Conservation (phyloP, 2,888 invertebrate species). For the Anagyrus pseudococci region DNA sequence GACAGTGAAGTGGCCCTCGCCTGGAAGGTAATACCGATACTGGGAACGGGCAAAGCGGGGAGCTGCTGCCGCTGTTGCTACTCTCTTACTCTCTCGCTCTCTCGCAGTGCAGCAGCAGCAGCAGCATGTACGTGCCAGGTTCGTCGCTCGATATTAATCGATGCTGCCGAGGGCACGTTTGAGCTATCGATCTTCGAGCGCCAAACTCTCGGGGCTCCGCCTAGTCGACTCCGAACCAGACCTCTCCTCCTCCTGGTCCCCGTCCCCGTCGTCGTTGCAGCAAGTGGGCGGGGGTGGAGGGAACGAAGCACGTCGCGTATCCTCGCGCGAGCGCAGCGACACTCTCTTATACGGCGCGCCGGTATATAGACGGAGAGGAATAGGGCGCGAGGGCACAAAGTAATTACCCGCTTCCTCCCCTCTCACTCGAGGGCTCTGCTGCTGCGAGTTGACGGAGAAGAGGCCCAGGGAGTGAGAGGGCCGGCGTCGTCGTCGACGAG, state of each 20-base stretch:
- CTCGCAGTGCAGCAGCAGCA: conserved; percentile 6
- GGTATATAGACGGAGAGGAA: no score
- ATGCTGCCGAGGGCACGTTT: conserved; percentile 35
- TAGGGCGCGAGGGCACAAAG: conserved; percentile 30
- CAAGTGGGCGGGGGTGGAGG: background rate
- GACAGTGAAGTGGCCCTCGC: conserved; percentile 19
- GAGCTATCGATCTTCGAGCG: conserved; percentile 35
- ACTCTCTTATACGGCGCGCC: background rate
- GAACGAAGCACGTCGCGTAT: background rate
- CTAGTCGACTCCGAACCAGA: background rate
- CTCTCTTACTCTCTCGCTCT: no score
- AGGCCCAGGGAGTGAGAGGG: no score
- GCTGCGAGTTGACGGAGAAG: no score
- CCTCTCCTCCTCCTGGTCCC: background rate
- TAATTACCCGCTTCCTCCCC: conserved; percentile 38
- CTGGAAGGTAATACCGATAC: conserved; percentile 32
- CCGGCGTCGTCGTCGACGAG: conserved; percentile 7
- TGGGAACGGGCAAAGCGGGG: no score
- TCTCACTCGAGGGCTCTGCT: conserved; percentile 26
- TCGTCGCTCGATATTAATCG: conserved; percentile 33
- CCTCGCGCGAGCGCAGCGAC: background rate
- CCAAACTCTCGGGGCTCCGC: background rate
- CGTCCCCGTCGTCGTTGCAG: background rate
- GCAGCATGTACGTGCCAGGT: background rate
- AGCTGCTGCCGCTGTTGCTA: no score